These are phyloP conservation scores for Drosophila siamana DNA, from an alignment of 2,888 invertebrate species.

Conservation along the genomic window DNA sequence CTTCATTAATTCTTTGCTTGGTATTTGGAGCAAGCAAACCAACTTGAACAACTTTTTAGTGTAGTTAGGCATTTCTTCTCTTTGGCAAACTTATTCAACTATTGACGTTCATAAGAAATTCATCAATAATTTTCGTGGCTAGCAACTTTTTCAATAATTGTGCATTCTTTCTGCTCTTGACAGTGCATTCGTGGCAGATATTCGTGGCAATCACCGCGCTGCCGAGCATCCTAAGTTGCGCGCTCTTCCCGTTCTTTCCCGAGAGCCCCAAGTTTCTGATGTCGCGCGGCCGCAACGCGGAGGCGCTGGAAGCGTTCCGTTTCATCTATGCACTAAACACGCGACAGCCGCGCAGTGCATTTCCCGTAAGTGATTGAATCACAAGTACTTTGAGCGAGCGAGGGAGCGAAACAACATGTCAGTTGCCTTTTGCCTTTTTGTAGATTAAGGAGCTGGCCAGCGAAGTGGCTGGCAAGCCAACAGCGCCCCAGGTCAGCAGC, in stretches of 20 bases:
- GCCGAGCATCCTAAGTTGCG: constrained; percentile 67
- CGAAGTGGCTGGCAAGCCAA: constrained; percentile 61
- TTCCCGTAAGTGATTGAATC: constrained; percentile 87
- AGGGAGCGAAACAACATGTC: background rate
- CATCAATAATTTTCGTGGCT: too few relatives aligned
- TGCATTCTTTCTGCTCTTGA: too few relatives aligned
- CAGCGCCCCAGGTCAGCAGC: constrained; percentile 4
- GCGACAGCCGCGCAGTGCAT: constrained; percentile 87
- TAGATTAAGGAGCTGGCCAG: constrained; percentile 75
- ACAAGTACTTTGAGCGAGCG: background rate
- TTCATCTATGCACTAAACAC: constrained; percentile 89
- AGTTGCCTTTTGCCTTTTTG: background rate
- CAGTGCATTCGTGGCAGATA: constrained; percentile 78
- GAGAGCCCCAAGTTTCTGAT: constrained; percentile 84
- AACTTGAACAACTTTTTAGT: too few relatives aligned
- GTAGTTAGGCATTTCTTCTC: too few relatives aligned
- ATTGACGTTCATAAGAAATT: too few relatives aligned
- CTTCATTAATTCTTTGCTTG: too few relatives aligned
- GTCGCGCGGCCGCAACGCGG: constrained; percentile 79
- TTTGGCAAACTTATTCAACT: too few relatives aligned
- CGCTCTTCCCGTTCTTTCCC: constrained; percentile 70
- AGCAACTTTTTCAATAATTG: background rate
- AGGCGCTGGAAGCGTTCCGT: constrained; percentile 82
- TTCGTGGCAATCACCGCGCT: constrained; percentile 71
- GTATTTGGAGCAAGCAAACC: too few relatives aligned